These are phyloP conservation scores for Merluccius polli DNA, from an alignment of 2,797 vertebrate genomes.

Conservation along the genomic window DNA sequence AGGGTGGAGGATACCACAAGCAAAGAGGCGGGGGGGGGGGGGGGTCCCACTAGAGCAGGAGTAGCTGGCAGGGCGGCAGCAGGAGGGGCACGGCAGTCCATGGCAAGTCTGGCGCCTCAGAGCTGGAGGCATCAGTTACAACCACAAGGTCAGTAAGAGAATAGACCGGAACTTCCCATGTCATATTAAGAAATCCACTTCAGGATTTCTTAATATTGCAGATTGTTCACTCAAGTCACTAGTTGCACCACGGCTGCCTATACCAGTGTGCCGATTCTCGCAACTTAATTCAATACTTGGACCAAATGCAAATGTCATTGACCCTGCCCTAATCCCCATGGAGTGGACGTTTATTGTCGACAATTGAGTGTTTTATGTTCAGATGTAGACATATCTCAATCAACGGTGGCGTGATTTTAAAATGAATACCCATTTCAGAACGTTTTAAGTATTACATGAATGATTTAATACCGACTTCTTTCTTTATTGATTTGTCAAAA, in stretches of 20 bases:
- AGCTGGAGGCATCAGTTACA: slow-evolving; percentile 20
- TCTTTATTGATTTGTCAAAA: background rate
- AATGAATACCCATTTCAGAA: background rate
- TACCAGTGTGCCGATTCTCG: too few relatives aligned
- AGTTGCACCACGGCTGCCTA: too few relatives aligned
- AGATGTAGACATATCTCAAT: background rate
- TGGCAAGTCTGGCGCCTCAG: slow-evolving; percentile 49
- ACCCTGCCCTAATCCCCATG: background rate
- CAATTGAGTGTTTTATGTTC: background rate
- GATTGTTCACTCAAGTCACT: background rate
- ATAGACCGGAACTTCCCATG: background rate
- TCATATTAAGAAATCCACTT: too few relatives aligned
- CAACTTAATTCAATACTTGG: too few relatives aligned
- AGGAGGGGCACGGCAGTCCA: slow-evolving; percentile 64
- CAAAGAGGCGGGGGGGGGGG: slow-evolving; percentile 47
- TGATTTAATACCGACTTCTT: background rate
- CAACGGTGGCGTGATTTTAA: background rate
- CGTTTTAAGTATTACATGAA: background rate
- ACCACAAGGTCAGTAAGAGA: background rate
- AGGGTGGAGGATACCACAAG: slow-evolving; percentile 45
- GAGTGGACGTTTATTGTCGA: background rate
- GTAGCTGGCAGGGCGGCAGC: slow-evolving; percentile 47
- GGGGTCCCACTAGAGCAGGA: slow-evolving; percentile 66
- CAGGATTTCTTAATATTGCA: background rate
- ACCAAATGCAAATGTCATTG: background rate